These are phyloP conservation scores for Macrobrachium rosenbergii DNA, from an alignment of 1,140 invertebrate genomes.

Conservation along the genomic window DNA sequence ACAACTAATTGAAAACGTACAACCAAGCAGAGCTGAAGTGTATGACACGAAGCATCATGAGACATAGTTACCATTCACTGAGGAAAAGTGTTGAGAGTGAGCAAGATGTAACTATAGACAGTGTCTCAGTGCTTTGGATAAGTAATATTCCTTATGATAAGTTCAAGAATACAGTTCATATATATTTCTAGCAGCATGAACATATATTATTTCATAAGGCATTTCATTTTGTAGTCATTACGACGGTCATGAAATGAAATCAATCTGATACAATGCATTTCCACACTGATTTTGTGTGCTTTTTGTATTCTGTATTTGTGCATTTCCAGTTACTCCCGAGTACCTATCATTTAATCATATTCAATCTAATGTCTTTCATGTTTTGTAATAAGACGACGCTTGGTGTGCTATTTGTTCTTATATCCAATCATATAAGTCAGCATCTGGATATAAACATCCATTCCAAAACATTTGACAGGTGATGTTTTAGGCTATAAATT, in stretches of 20 bases:
- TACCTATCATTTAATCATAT: conserved; percentile 40
- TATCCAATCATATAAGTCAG: conserved; percentile 52
- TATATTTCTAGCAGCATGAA: conserved; percentile 25
- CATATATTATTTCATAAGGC: conserved; percentile 18
- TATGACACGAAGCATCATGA: too few species aligned
- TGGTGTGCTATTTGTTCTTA: conserved; percentile 58
- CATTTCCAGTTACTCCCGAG: conserved; percentile 23
- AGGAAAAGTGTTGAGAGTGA: too few species aligned
- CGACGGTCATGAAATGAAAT: conserved; percentile 23
- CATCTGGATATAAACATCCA: conserved; percentile 20
- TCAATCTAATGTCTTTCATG: conserved; percentile 62
- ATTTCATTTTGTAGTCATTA: conserved; percentile 49
- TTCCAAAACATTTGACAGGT: conserved; percentile 11
- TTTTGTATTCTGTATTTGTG: conserved; percentile 58
- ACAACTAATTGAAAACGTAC: too few species aligned
- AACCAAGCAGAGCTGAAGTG: too few species aligned
- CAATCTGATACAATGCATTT: conserved; percentile 40
- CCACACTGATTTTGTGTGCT: conserved; percentile 50
- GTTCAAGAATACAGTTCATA: conserved; percentile 55
- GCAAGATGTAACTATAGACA: too few species aligned
- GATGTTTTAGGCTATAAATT: not conserved
- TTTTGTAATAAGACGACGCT: conserved; percentile 56
- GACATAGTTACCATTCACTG: too few species aligned
- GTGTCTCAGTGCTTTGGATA: too few species aligned
- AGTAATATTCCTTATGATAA: not conserved